A percentile compares a stretch with the other conserved stretches of the same genome.
Conservation (phyloP, 2,888 invertebrate genomes). For the Cheiracanthium punctorium region DNA sequence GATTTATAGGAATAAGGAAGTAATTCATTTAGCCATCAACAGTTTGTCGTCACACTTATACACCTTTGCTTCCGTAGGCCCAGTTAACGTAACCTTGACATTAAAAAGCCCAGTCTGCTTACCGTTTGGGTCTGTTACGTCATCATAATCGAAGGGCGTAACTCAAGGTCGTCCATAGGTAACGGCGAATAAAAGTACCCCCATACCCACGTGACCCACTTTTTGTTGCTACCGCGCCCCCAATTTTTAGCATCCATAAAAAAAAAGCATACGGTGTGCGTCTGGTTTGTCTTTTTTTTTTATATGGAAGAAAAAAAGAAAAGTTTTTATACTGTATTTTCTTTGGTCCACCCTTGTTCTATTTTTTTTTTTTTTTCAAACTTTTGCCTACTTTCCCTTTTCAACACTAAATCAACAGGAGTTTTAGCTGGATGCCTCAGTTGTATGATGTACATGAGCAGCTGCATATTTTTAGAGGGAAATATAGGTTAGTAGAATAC, state of each 20-base stretch:
- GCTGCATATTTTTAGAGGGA: constrained; percentile 1
- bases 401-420: constrained; percentile 20
- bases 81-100: constrained; percentile 37
- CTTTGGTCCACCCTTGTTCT: constrained; percentile 27
- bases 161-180: constrained; percentile 65
- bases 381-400: constrained; percentile 25
- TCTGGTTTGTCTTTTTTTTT: constrained; percentile 44
- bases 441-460: neutral
- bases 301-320: neutral
- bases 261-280: constrained; percentile 34
- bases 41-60: neutral
- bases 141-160: constrained; percentile 25
- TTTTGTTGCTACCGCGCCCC: constrained; percentile 45
- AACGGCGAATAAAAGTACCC: constrained; percentile 44
- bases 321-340: constrained; percentile 13
- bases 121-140: constrained; percentile 16
- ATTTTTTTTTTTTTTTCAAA: constrained; percentile 30
- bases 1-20: neutral
- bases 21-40: neutral
- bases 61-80: neutral
- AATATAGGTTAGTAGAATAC: neutral
- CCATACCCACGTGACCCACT: constrained; percentile 43
- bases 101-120: constrained; percentile 23
- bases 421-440: neutral
- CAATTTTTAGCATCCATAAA: constrained; percentile 23